A percentile compares a stretch with the other conserved stretches of the same genome.
phyloP scores from a whole-genome alignment of 2,888 invertebrate genomes.

The Scaptomyza tumidula region DNA sequence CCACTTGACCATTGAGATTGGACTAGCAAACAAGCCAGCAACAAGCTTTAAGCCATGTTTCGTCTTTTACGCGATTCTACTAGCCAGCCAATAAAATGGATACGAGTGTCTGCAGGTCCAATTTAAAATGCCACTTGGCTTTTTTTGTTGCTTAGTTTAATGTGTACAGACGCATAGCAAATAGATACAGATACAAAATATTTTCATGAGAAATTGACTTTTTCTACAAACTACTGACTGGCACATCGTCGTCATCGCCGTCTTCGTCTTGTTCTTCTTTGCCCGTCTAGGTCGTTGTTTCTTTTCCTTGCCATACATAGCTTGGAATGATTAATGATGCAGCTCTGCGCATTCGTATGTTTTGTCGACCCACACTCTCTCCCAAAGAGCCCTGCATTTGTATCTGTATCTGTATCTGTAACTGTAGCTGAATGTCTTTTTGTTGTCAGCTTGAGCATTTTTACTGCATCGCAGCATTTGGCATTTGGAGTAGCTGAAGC shows the following conservation, averaged over 20 bases:
- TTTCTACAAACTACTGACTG: conserved; percentile 53
- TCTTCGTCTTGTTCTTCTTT: conserved; percentile 30
- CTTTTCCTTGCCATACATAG: conserved; percentile 59
- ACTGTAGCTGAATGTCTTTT: conserved; percentile 37
- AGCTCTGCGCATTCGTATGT: conserved; percentile 69
- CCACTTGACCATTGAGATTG: conserved; percentile 15
- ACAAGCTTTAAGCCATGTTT: conserved; percentile 45
- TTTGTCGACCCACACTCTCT: conserved; percentile 46
- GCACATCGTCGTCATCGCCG: conserved; percentile 52
- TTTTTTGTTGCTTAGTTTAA: conserved; percentile 35
- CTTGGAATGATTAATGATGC: conserved; percentile 82
- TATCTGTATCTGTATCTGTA: conserved; percentile 49
- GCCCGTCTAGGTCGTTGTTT: conserved; percentile 62
- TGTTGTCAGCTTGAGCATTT: conserved; percentile 57
- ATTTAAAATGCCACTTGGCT: conserved; percentile 61
- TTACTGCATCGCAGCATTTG: conserved; percentile 65
- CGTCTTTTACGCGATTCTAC: conserved; percentile 16
- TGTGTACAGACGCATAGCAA: conserved; percentile 63
- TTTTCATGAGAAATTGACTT: conserved; percentile 83
- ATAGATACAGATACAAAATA: conserved; percentile 74
- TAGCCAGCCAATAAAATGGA: conserved; percentile 30
- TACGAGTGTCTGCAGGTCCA: conserved; percentile 27
- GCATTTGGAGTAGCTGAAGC: conserved; percentile 44
- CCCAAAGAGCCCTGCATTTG: conserved; percentile 32
- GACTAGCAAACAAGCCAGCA: conserved; percentile 11